Evolutionary conservation across 2,113 vertebrate genomes (phyloP), one percentile per base, ranked within the genome.

Genomic region (Pygoscelis adeliae): DNA sequence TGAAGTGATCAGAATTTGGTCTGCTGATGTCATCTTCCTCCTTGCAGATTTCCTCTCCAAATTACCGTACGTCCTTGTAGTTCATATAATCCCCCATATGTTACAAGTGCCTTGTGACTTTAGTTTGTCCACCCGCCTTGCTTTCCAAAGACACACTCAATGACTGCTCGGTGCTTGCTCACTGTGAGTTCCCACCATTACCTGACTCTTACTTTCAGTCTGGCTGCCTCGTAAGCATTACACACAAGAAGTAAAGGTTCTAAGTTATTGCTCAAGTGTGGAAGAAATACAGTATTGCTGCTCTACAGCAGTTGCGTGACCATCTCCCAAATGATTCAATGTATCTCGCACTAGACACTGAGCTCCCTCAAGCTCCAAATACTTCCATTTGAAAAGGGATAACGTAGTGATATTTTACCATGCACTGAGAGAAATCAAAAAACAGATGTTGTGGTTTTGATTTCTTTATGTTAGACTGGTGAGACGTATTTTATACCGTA

Each of bases 311-410:
- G 40, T 36, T 34, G 38, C 40, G 23, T 27, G 25, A 55, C 29
- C 23, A 14, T 13, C 47, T 76, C 30, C 16, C 38, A 36, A 2
- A 34, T 17, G 15, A 23, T 40, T 70, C 58, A 25, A 44, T 18
- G 10, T 52, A 3, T 29, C 13, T 92, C 34, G 79, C 49, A 36
- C 19, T n/a, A n/a, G 11, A 15, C 12, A n/a, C 0, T 0, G 32
- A 87, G 4, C 6, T 49, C 17, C 15, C n/a, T 30, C 25, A 34
- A 70, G 11, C 42, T 52, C 50, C 26, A 71, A 40, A 58, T 58
- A 19, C 13, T 42, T 32, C 30, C 21, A 0, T 49, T 10, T 69
- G 40, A 85, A 25, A 90, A 79, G 50, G 14, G 15, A 10, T 42
- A 38, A 70, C 15, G 12, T 46, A 36, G 30, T 34, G 19, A 15